phyloP scores from a whole-genome alignment of 1,140 invertebrate genomes.

The Gonioctena quinquepunctata region DNA sequence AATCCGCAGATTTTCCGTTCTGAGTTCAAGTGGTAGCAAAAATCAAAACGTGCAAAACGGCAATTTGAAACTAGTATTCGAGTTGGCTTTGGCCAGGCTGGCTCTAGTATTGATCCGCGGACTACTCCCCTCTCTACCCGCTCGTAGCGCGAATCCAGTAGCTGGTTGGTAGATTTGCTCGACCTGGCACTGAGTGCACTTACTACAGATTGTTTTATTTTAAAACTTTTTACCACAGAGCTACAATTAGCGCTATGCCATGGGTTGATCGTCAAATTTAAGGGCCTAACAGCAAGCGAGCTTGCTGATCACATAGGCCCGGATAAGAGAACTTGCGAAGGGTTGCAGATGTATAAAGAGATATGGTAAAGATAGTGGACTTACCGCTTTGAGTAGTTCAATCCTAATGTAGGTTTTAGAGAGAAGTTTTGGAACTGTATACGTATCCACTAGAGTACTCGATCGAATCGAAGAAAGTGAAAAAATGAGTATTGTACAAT shows the following conservation, averaged over 20 bases:
- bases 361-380: neutral
- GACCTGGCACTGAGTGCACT: neutral
- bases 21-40: too few species aligned
- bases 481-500: slow-evolving; percentile 43
- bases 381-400: slow-evolving; percentile 29
- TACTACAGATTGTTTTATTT: too few species aligned
- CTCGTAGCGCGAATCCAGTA: slow-evolving; percentile 7
- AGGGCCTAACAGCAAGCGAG: too few species aligned
- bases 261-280: too few species aligned
- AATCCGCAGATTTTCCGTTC: too few species aligned
- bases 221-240: too few species aligned
- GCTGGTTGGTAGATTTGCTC: slow-evolving; percentile 15
- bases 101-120: slow-evolving; percentile 20
- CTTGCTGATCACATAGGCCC: too few species aligned
- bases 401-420: slow-evolving; percentile 38
- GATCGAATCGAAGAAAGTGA: slow-evolving; percentile 28
- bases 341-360: neutral
- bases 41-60: neutral
- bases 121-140: slow-evolving; percentile 4
- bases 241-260: too few species aligned
- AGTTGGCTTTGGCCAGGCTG: slow-evolving; percentile 18
- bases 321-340: too few species aligned
- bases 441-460: slow-evolving; percentile 8
- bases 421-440: slow-evolving; percentile 30
- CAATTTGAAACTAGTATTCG: neutral